phyloP scores from a whole-genome alignment of 2,888 invertebrate genomes.

The Drosophila helvetica region DNA sequence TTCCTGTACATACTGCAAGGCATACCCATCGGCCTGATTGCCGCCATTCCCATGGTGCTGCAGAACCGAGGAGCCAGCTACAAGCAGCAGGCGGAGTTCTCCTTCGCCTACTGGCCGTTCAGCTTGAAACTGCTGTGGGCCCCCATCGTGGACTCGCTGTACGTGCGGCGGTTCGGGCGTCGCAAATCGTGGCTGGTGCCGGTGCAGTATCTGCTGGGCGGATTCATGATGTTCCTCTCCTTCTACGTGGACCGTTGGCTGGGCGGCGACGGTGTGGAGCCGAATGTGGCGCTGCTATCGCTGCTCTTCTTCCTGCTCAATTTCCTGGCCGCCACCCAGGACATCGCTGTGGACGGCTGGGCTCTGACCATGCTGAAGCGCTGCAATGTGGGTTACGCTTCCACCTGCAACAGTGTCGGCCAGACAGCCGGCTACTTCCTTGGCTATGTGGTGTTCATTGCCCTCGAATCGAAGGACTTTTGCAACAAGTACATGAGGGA shows the following conservation, averaged over 20 bases:
- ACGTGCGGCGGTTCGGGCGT: slow-evolving; percentile 92
- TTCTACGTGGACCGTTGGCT: slow-evolving; percentile 90
- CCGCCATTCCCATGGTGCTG: slow-evolving; percentile 97
- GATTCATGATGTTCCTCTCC: slow-evolving; percentile 95
- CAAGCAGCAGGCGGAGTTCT: slow-evolving; percentile 97
- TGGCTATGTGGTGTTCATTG: slow-evolving; percentile 98
- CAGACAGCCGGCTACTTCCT: slow-evolving; percentile 99
- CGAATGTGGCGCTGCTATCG: slow-evolving; percentile 92
- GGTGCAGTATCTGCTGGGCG: slow-evolving; percentile 94
- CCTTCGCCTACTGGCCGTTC: slow-evolving; percentile 97
- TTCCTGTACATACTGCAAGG: slow-evolving; percentile 98
- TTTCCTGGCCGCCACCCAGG: slow-evolving; percentile 99
- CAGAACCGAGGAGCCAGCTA: slow-evolving; percentile 97
- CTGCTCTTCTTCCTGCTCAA: slow-evolving; percentile 95
- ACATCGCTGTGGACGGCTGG: slow-evolving; percentile 99
- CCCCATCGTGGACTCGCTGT: slow-evolving; percentile 97
- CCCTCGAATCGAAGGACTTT: slow-evolving; percentile 97
- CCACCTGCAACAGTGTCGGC: slow-evolving; percentile 99
- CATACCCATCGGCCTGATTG: slow-evolving; percentile 96
- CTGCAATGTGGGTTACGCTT: slow-evolving; percentile 99
- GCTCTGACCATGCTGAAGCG: slow-evolving; percentile 98
- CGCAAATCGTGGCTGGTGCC: slow-evolving; percentile 98
- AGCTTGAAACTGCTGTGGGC: slow-evolving; percentile 98
- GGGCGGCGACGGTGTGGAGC: slow-evolving; percentile 85
- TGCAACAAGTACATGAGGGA: slow-evolving; percentile 95